A percentile compares a stretch with the other conserved stretches of the same genome.
These are phyloP conservation scores for Chamaea fasciata DNA, from an alignment of 2,113 vertebrate genomes.

Conservation along the genomic window DNA sequence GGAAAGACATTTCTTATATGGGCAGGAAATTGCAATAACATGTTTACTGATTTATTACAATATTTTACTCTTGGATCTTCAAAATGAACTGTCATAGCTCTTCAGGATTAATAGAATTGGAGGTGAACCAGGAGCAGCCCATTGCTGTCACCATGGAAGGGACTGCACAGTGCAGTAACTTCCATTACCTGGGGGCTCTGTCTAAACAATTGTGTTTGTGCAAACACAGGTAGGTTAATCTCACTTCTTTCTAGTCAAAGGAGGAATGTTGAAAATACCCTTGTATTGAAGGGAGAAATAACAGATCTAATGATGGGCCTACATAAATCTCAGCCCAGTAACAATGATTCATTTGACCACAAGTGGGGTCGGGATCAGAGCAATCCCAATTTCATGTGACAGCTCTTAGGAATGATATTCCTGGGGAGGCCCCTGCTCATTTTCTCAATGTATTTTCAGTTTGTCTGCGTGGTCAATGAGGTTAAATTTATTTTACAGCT, in stretches of 20 bases:
- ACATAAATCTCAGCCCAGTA: background rate
- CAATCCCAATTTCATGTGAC: background rate
- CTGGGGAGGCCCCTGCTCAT: background rate
- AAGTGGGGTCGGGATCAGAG: background rate
- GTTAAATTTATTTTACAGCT: background rate
- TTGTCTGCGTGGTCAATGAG: background rate
- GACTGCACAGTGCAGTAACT: background rate
- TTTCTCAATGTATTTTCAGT: background rate
- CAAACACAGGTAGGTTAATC: background rate
- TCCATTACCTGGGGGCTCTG: background rate
- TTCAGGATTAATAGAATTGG: slow-evolving; percentile 13
- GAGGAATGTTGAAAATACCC: background rate
- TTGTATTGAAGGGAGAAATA: background rate
- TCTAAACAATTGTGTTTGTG: background rate
- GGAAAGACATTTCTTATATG: background rate
- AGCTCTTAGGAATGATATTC: background rate
- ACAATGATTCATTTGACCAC: background rate
- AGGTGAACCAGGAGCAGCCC: background rate
- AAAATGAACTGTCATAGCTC: background rate
- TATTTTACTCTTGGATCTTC: slow-evolving; percentile 14
- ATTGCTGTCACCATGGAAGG: fast-evolving
- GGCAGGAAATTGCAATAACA: slow-evolving; percentile 49
- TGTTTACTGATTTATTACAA: slow-evolving; percentile 20
- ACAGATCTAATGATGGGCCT: background rate
- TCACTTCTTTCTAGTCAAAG: background rate